These are phyloP conservation scores for Prostheceraeus crozeri DNA, from an alignment of 2,888 invertebrate genomes.

Conservation along the genomic window DNA sequence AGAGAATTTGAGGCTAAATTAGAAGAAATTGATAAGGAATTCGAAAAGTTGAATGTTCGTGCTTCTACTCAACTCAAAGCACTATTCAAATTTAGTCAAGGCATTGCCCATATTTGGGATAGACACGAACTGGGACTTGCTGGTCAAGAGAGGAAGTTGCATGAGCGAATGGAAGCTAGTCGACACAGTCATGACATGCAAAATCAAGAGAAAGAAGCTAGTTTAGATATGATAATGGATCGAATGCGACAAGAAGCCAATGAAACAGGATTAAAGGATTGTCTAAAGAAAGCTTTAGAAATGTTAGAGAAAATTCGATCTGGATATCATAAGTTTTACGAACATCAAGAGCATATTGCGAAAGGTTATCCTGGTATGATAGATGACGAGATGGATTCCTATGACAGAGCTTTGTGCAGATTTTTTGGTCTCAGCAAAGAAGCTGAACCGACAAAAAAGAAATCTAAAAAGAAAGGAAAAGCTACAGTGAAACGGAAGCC, in stretches of 20 bases:
- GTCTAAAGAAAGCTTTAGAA: conserved; percentile 48
- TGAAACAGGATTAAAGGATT: conserved; percentile 47
- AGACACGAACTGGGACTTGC: conserved; percentile 54
- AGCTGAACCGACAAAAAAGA: no score
- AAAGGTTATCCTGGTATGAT: conserved; percentile 52
- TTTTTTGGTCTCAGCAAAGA: conserved; percentile 47
- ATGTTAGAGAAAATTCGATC: conserved; percentile 48
- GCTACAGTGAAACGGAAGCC: no score
- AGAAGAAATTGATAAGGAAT: conserved; percentile 50
- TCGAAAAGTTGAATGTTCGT: conserved; percentile 47
- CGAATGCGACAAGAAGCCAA: conserved; percentile 54
- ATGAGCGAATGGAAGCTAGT: conserved; percentile 51
- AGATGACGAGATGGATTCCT: conserved; percentile 46
- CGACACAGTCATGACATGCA: conserved; percentile 51
- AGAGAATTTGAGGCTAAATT: conserved; percentile 49
- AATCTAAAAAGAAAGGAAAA: no score
- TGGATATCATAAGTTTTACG: conserved; percentile 52
- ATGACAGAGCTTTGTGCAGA: conserved; percentile 48
- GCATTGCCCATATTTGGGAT: conserved; percentile 55
- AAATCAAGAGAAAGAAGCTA: conserved; percentile 54
- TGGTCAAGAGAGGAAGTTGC: conserved; percentile 51
- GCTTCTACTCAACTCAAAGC: conserved; percentile 47
- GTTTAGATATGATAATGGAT: conserved; percentile 55
- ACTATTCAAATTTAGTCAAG: conserved; percentile 54
- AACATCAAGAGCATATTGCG: conserved; percentile 49